Percentiles rank a stretch among this genome's conserved stretches.
phyloP scores from a whole-genome alignment of 2,113 vertebrate genomes.

The Nibea coibor region DNA sequence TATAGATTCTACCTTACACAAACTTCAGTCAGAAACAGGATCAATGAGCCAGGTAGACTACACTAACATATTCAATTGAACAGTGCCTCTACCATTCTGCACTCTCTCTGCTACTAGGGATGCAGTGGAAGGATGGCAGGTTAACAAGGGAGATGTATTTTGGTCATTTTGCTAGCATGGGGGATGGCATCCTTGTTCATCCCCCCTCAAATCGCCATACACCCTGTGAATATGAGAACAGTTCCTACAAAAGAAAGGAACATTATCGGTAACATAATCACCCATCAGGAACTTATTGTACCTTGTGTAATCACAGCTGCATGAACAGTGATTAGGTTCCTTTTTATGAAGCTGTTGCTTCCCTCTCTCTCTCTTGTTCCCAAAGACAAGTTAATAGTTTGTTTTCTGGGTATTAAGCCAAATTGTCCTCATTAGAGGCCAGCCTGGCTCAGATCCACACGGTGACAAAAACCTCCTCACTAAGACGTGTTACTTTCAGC shows the following conservation, averaged over 20 bases:
- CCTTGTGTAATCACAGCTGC: slow-evolving; percentile 5
- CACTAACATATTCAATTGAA: too few relatives aligned
- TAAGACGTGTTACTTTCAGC: slow-evolving; percentile 16
- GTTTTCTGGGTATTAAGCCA: slow-evolving; percentile 37
- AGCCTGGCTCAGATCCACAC: background rate
- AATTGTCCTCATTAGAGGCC: slow-evolving; percentile 27
- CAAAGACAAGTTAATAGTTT: slow-evolving; percentile 35
- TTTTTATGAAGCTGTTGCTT: slow-evolving; percentile 6
- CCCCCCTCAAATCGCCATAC: too few relatives aligned
- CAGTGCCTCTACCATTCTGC: too few relatives aligned
- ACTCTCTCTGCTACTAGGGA: too few relatives aligned
- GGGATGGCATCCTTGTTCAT: too few relatives aligned
- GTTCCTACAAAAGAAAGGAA: background rate
- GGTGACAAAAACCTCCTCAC: slow-evolving; percentile 11
- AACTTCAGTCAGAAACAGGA: too few relatives aligned
- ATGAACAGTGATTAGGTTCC: slow-evolving; percentile 13
- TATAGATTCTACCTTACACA: too few relatives aligned
- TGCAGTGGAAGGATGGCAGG: too few relatives aligned
- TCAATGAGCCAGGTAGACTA: too few relatives aligned
- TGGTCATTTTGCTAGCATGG: too few relatives aligned
- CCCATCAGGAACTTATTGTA: slow-evolving; percentile 15
- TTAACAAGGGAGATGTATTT: too few relatives aligned
- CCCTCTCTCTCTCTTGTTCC: background rate
- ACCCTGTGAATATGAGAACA: background rate
- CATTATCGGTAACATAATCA: background rate